Percentiles rank a stretch among this genome's conserved stretches.
Conservation (phyloP, 2,113 vertebrate species). For the Vidua chalybeata region DNA sequence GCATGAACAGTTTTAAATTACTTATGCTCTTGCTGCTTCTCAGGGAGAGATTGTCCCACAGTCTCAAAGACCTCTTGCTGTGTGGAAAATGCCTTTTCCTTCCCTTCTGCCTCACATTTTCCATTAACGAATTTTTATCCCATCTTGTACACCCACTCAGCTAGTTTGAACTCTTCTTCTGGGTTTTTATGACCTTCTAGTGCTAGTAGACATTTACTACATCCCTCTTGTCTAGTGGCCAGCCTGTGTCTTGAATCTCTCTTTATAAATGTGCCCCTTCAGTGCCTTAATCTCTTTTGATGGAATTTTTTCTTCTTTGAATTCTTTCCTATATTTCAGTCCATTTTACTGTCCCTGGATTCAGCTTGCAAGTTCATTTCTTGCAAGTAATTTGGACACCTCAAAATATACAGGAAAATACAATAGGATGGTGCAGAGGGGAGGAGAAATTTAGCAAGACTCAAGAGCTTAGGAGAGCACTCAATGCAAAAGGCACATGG, state of each 20-base stretch:
- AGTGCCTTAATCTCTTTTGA: neutral
- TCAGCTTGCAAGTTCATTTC: neutral
- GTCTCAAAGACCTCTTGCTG: conserved; percentile 2
- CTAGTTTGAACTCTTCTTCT: neutral
- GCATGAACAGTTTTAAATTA: neutral
- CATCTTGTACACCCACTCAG: conserved; percentile 28
- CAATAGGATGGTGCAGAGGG: neutral
- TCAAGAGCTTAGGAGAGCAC: neutral
- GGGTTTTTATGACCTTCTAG: conserved; percentile 28
- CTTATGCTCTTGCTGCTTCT: neutral
- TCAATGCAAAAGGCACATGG: neutral
- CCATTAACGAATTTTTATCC: neutral
- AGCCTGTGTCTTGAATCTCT: neutral
- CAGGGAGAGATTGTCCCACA: conserved; percentile 12
- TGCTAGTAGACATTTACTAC: neutral
- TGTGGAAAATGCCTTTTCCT: conserved; percentile 35
- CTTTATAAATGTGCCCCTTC: neutral
- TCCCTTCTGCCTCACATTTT: conserved; percentile 49
- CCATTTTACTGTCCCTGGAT: neutral
- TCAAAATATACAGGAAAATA: neutral
- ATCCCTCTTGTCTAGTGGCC: conserved; percentile 4
- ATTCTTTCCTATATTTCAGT: neutral
- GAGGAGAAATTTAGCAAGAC: neutral
- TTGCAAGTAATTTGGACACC: neutral
- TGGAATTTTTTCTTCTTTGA: neutral